Base-by-base conservation (phyloP, 2,888 invertebrate genomes). In the Lasioglossum oenotherae region DNA sequence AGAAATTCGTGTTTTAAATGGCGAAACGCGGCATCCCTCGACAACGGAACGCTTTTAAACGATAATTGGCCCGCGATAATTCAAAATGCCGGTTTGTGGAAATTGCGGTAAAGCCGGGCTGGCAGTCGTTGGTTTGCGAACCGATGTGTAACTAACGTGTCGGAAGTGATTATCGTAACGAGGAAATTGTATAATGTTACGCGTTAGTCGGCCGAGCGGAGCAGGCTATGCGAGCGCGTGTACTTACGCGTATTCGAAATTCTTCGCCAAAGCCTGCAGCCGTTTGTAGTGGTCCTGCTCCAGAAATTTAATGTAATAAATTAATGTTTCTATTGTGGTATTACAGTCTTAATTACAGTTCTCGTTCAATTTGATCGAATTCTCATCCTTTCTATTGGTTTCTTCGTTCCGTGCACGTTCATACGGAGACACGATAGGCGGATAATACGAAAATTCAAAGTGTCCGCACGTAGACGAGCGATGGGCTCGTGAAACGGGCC, bases 401-500 rank as follows among this genome's bases (percentile, higher is more conserved):
- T 12, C 4, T n/a, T n/a, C n/a, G 57, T 57, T n/a, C 0, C n/a
- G 57, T 4, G n/a, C n/a, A n/a, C 57, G 57, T 12, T n/a, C 4
- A 12, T 12, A 57, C 12, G 12, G 12, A 57, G 57, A n/a, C 57
- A 57, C 69, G 14, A 67, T 64, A 60, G n/a, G 35, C n/a, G 72
- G 73, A 80, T 74, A 80, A 86, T 83, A 75, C 80, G 67, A 78
- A 83, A 80, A 87, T 87, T 87, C 83, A 12, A 83, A 87, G 78
- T 87, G 80, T 75, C 41, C 31, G 87, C 87, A 86, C 87, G 83
- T 86, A 87, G 49, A 31, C 81, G 72, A 53, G 23, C 74, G 71
- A 69, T 53, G 64, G 80, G 53, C 72, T 74, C 81, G 82, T 78
- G 81, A 89, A 89, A 90, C 85, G 79, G 89, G 80, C 84, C 88